Evolutionary conservation across 2,797 vertebrate genomes (phyloP).

Genomic region (Neopelma chrysocephalum): DNA sequence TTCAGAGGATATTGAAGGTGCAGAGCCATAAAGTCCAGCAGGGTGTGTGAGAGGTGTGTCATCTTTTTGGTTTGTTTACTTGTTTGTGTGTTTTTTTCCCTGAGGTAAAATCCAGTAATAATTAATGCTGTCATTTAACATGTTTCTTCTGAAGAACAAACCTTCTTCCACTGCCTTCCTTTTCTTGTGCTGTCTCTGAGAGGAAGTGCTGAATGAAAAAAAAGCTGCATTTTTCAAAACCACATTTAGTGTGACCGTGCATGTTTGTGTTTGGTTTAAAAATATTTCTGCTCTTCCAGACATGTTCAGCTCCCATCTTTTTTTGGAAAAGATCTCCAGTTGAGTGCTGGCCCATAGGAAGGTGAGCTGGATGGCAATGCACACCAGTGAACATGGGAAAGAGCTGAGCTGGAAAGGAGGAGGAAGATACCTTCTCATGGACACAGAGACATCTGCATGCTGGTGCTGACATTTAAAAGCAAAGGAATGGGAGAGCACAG

Average conservation of each 20-base stretch:
- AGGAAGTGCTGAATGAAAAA: slow-evolving; percentile 9
- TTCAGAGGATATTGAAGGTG: background rate
- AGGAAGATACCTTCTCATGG: background rate
- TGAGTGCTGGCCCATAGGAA: background rate
- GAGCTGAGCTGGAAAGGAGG: background rate
- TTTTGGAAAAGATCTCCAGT: background rate
- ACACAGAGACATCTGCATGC: background rate
- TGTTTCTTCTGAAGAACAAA: background rate
- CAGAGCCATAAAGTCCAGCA: background rate
- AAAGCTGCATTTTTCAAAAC: background rate
- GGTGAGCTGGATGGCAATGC: background rate
- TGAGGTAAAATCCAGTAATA: background rate
- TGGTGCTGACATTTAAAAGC: background rate
- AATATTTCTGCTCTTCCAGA: background rate
- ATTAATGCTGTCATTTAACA: background rate
- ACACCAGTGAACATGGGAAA: background rate
- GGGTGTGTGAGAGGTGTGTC: background rate
- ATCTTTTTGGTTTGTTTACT: background rate
- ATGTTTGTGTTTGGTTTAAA: background rate
- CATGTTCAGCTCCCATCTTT: background rate
- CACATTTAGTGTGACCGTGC: background rate
- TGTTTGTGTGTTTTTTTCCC: background rate
- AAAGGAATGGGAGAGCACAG: background rate
- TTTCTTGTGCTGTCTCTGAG: background rate
- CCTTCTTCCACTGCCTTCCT: background rate